phyloP scores from a whole-genome alignment of 2,113 vertebrate genomes.

The Lagopus leucura region DNA sequence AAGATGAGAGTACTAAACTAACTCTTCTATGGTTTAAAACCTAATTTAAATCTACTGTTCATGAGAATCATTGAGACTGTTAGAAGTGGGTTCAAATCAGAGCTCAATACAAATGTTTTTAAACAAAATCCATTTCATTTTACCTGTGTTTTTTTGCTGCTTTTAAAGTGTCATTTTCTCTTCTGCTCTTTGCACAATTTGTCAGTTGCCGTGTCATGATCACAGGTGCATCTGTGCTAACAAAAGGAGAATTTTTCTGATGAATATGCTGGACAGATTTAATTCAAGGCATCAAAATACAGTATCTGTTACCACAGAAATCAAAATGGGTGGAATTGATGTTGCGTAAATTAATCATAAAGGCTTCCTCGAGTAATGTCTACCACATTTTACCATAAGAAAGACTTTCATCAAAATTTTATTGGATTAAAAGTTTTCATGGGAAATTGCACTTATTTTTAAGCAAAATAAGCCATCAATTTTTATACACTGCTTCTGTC shows the following conservation, averaged over 20 bases:
- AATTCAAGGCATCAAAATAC: not conserved
- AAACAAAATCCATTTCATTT: not conserved
- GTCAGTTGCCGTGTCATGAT: not conserved
- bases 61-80: not conserved
- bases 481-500: slow-evolving; percentile 45
- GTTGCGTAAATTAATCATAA: not conserved
- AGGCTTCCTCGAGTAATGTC: not conserved
- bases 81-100: not conserved
- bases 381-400: not conserved
- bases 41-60: not conserved
- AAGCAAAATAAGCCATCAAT: slow-evolving; percentile 15
- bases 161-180: not conserved
- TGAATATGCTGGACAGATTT: not conserved
- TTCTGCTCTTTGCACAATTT: not conserved
- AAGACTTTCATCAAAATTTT: not conserved
- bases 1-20: not conserved
- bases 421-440: slow-evolving; percentile 24
- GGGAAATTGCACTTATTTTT: slow-evolving; percentile 42
- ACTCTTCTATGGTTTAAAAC: not conserved
- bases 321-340: not conserved
- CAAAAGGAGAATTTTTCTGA: not conserved
- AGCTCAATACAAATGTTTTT: not conserved
- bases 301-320: not conserved
- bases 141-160: not conserved
- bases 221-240: not conserved